These are phyloP conservation scores for Oryzias melastigma DNA, from an alignment of 2,113 vertebrate genomes.

Conservation along the genomic window DNA sequence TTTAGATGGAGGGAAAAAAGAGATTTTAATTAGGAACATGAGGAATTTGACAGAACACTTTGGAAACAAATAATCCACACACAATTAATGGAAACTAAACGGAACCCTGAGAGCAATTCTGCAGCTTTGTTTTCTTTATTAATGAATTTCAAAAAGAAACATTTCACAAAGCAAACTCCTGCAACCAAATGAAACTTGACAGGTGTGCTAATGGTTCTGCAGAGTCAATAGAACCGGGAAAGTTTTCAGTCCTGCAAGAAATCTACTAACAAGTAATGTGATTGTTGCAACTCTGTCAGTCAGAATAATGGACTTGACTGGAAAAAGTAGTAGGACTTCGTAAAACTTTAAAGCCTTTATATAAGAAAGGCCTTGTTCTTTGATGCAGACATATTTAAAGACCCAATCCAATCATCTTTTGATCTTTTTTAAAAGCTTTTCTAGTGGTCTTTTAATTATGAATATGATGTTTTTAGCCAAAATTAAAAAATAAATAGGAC, in stretches of 20 bases:
- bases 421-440: no score
- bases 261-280: neutral
- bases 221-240: neutral
- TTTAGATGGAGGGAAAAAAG: constrained; percentile 19
- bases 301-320: neutral
- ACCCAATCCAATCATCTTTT: no score
- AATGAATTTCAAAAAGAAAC: neutral
- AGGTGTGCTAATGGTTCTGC: neutral
- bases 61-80: constrained; percentile 17
- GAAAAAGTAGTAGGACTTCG: no score
- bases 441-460: no score
- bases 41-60: constrained; percentile 14
- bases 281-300: neutral
- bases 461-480: no score
- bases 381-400: no score
- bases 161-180: constrained; percentile 1
- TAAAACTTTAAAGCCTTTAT: no score
- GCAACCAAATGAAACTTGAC: constrained; percentile 7
- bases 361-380: no score
- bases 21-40: constrained; percentile 22
- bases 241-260: neutral
- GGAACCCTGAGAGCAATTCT: constrained; percentile 3
- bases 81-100: constrained; percentile 21
- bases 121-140: constrained; percentile 19
- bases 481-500: no score